Percentiles rank a stretch among this genome's conserved stretches.
These are phyloP conservation scores for Lepidocyrtinus sp. DNA, from an alignment of 2,888 invertebrate species.

Conservation along the genomic window DNA sequence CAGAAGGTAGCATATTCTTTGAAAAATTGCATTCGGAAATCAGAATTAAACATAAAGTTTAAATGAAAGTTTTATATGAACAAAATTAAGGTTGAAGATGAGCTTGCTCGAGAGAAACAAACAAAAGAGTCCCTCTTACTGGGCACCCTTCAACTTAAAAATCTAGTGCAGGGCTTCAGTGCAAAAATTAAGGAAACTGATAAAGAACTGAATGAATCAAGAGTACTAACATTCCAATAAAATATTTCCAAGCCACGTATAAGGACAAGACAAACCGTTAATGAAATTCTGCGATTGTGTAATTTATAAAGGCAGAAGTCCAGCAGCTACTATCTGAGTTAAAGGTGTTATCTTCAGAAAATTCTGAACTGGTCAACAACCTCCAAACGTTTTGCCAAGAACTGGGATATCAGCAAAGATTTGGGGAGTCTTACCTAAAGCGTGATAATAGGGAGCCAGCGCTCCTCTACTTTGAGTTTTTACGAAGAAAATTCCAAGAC, in stretches of 20 bases:
- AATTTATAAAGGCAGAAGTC: conserved; percentile 32
- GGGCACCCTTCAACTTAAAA: conserved; percentile 63
- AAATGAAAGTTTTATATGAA: not conserved
- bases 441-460: not conserved
- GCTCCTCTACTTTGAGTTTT: conserved; percentile 2
- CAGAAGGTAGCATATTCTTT: conserved; percentile 54
- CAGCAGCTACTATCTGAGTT: conserved; percentile 20
- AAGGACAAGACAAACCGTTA: not conserved
- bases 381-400: conserved; percentile 15
- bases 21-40: not conserved
- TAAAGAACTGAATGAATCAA: conserved; percentile 22
- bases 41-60: not conserved
- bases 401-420: conserved; percentile 27
- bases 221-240: conserved; percentile 35
- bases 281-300: not conserved
- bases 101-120: conserved; percentile 55
- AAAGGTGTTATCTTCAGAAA: conserved; percentile 20
- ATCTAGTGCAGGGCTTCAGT: conserved; percentile 49
- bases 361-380: conserved; percentile 15
- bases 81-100: conserved; percentile 54
- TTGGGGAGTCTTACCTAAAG: no score
- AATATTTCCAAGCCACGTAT: not conserved
- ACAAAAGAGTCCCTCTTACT: conserved; percentile 58
- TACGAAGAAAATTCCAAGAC: conserved; percentile 6
- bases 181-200: conserved; percentile 24